Percentiles rank a stretch among this genome's conserved stretches.
Evolutionary conservation across 2,888 invertebrate species (phyloP).

Genomic region (Tachystola acroxantha): DNA sequence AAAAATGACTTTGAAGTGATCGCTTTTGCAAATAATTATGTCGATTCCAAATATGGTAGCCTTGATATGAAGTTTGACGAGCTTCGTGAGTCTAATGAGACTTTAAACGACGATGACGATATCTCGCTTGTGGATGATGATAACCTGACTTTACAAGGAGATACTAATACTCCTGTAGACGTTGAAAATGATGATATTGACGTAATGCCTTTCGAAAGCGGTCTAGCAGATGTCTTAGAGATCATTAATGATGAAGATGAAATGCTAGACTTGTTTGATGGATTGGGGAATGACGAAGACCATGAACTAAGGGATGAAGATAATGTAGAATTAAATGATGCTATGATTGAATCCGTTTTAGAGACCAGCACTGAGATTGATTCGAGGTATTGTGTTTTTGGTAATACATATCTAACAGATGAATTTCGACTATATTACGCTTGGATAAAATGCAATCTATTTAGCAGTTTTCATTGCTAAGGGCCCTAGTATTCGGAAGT

Average conservation of each 20-base stretch:
- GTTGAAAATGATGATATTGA: background rate
- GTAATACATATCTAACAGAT: no score
- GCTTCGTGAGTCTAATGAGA: constrained; percentile 49
- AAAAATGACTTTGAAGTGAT: constrained; percentile 52
- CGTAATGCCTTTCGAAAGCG: constrained; percentile 21
- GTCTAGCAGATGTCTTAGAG: constrained; percentile 28
- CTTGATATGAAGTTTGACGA: constrained; percentile 30
- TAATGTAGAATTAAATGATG: background rate
- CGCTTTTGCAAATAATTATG: constrained; percentile 28
- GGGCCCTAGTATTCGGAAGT: no score
- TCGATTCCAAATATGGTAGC: constrained; percentile 16
- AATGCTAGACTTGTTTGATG: constrained; percentile 31
- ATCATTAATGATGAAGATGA: constrained; percentile 27
- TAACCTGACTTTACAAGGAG: constrained; percentile 6
- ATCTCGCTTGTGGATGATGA: no score
- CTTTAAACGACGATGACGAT: no score
- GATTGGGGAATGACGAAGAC: constrained; percentile 28
- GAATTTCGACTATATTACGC: no score
- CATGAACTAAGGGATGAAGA: background rate
- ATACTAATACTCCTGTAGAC: constrained; percentile 22
- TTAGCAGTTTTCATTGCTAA: no score
- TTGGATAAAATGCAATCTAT: background rate
- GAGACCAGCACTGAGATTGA: constrained; percentile 20
- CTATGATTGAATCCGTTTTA: background rate
- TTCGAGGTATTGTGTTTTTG: constrained; percentile 34